phyloP scores from a whole-genome alignment of 2,113 vertebrate genomes.

The Podarcis raffonei region DNA sequence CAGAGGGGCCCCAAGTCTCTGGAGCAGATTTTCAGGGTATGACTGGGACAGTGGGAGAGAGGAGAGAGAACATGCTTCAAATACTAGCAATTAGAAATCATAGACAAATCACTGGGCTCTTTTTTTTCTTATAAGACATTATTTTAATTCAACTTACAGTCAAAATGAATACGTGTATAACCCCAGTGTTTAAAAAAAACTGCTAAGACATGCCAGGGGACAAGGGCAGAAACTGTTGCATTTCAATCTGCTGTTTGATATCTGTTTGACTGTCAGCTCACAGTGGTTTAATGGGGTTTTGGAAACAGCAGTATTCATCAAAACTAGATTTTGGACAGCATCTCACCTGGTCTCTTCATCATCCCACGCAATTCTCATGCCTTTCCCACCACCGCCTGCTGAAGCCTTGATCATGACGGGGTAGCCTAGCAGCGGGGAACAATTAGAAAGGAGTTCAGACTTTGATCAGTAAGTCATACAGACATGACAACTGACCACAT shows the following conservation, averaged over 20 bases:
- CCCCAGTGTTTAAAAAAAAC: background rate
- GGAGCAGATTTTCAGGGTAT: no score
- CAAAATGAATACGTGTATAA: background rate
- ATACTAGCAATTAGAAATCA: background rate
- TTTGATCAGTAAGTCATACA: constrained; percentile 91
- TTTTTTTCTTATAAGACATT: background rate
- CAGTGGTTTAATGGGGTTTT: constrained; percentile 68
- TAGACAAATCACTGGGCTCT: background rate
- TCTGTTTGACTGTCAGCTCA: constrained; percentile 70
- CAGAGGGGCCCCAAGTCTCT: background rate
- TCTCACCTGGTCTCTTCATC: constrained; percentile 96
- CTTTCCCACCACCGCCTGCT: constrained; percentile 98
- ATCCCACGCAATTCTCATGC: constrained; percentile 98
- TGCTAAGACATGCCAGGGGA: constrained; percentile 21
- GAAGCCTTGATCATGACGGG: constrained; percentile 99
- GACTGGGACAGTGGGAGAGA: no score
- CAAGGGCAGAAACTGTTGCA: constrained; percentile 52
- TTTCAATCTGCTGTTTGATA: constrained; percentile 63
- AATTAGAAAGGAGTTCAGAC: constrained; percentile 90
- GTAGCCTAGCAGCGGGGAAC: constrained; percentile 96
- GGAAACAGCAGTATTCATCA: constrained; percentile 75
- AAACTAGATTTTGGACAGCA: constrained; percentile 75
- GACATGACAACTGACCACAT: constrained; percentile 95
- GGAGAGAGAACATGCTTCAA: background rate
- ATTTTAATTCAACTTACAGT: background rate